phyloP scores from a whole-genome alignment of 2,797 vertebrate species.

The Manis javanica region DNA sequence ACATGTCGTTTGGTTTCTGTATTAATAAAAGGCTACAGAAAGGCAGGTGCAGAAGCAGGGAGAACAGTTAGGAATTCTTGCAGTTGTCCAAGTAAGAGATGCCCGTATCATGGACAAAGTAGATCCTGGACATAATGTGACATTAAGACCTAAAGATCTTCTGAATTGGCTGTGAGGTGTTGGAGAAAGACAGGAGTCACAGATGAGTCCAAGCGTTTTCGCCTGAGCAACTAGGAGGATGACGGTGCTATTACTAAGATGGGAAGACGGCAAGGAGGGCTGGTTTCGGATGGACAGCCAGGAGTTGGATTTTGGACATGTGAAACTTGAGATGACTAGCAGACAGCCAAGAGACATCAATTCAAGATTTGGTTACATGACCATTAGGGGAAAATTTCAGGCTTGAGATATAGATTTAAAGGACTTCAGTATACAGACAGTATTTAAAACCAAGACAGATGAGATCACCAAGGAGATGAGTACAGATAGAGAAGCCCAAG shows the following conservation, averaged over 20 bases:
- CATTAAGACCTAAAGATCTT: neutral
- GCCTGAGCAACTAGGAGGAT: neutral
- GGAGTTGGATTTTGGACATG: neutral
- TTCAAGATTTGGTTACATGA: neutral
- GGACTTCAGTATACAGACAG: neutral
- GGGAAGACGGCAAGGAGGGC: neutral
- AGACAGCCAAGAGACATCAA: neutral
- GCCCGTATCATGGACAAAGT: neutral
- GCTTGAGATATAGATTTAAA: neutral
- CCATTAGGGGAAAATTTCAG: neutral
- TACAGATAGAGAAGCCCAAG: neutral
- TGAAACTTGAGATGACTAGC: neutral
- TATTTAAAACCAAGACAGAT: neutral
- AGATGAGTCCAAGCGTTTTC: neutral
- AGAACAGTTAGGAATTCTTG: neutral
- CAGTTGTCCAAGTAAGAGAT: neutral
- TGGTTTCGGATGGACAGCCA: neutral
- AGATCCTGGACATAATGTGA: neutral
- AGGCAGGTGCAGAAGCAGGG: neutral
- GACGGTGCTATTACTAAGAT: neutral
- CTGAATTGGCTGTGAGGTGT: neutral
- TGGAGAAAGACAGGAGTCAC: neutral
- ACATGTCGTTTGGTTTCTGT: neutral
- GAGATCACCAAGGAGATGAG: neutral
- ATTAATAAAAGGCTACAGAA: neutral